phyloP scores from a whole-genome alignment of 2,113 vertebrate genomes.

The Gyps fulvus region DNA sequence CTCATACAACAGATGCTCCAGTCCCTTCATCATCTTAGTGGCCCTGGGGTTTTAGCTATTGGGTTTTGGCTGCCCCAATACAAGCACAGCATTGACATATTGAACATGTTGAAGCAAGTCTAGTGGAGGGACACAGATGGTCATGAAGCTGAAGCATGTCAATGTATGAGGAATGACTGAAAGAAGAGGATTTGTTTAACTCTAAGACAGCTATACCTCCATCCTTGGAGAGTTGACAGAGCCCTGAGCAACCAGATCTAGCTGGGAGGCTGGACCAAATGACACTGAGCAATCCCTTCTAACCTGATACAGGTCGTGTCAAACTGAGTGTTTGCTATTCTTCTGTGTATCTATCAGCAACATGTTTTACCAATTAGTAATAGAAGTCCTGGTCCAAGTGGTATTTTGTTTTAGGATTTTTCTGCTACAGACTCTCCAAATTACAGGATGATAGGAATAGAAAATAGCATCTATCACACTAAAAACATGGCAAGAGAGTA shows the following conservation, averaged over 20 bases:
- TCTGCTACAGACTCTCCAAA: neutral
- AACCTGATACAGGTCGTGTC: neutral
- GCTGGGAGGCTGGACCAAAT: neutral
- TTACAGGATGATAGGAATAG: neutral
- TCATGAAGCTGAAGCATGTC: neutral
- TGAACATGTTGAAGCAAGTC: accelerated
- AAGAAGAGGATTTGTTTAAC: neutral
- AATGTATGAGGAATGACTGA: neutral
- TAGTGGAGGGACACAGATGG: neutral
- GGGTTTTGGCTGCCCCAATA: neutral
- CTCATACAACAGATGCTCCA: neutral
- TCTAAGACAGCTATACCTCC: neutral
- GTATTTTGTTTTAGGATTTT: neutral
- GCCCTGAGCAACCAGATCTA: neutral
- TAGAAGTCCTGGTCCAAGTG: neutral
- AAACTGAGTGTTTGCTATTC: neutral
- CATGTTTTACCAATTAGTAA: neutral
- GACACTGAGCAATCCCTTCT: neutral
- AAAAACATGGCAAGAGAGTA: neutral
- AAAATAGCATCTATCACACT: neutral
- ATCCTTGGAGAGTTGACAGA: neutral
- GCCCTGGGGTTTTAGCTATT: neutral
- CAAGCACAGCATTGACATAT: accelerated
- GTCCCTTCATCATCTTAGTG: neutral
- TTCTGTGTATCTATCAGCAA: neutral